Base-by-base conservation (phyloP, 2,113 vertebrate species). In the Herpetotheres cachinnans region DNA sequence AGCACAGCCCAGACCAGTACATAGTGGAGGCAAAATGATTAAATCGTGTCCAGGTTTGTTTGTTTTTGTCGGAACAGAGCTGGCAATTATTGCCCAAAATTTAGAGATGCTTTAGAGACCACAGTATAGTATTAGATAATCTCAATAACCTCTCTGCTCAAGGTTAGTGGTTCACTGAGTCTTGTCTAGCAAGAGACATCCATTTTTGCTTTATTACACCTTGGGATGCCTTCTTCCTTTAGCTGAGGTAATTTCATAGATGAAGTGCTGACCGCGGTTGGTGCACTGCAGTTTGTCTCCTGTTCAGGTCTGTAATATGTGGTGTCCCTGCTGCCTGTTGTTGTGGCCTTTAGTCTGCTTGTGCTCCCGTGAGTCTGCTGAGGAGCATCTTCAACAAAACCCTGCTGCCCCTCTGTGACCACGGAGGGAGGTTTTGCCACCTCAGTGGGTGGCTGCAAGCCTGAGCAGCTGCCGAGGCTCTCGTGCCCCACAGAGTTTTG, bases 211-310 rank as follows among this genome's bases (percentile, higher is more conserved):
- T 97, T 77, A 91, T 96, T 96, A 88, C 91, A 85, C 46, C 82
- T 83, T 47, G 61, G 58, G 80, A 87, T 47, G 93, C 36, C 3
- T 84, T 81, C 59, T 94, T 90, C 32, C 82, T 91, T 96, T 89
- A 77, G 72, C 92, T 90, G 93, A 97, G 89, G 92, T 94, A 69
- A 93, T 91, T 93, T 89, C 76, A 38, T 29, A 91, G 94, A 92
- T 81, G 82, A 96, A 96, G 84, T 78, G 79, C 90, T 93, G 95
- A 70, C 92, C 56, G 10, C 1, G 1, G 69, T 16, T 71, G 54
- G 71, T 79, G 90, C 90, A 59, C 91, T 76, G 92, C 93, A 50
- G 72, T 94, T 95, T 94, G 79, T 92, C 95, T 96, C 61, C 89
- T n/a, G 79, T n/a, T 66, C 25, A 2, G 82, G 36, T 71, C 87